Base-by-base conservation (phyloP, 2,113 vertebrate species). In the Sorex araneus region DNA sequence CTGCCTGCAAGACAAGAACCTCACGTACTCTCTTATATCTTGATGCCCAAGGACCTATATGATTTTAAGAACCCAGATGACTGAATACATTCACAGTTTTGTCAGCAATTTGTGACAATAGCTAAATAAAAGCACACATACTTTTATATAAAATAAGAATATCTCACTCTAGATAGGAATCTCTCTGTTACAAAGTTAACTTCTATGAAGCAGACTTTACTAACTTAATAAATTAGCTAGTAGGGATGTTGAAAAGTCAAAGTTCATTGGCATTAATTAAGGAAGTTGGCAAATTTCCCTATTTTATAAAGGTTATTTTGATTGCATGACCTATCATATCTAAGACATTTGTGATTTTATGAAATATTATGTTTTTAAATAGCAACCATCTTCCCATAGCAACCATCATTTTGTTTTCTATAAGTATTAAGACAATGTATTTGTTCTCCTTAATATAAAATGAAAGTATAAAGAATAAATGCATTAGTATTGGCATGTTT, bases 221-320 rank as follows among this genome's bases (percentile, higher is more conserved):
- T 32, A 83, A 66, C 23, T 87, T 92, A 16, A 36, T 85, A 81
- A 94, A 91, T 47, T 73, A 30, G 11, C 32, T 90, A 64, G 87
- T 57, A 63, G 25, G 80, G 3, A 2, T 78, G 12, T 25, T 70
- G 82, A 23, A 73, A 90, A 81, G 28, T 11, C 36, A 77, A 79
- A 87, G 28, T 77, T 87, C n/a, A 74, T 40, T 77, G 57, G 66
- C n/a, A n/a, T 64, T 94, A 81, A 94, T 54, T 77, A 94, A n/a
- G 13, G 47, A 88, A 84, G 13, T 50, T 7, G 1, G 50, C 16
- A 71, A 50, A 60, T 28, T 25, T 57, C 0, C 11, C 34, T 54
- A 66, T 71, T 93, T 89, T 79, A 71, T 12, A 75, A 92, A 95
- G 23, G 69, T 50, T 69, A 45, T 69, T 80, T 84, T 28, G 13